Evolutionary conservation across 1,140 invertebrate genomes (phyloP).

Genomic region (Laupala kohalensis): DNA sequence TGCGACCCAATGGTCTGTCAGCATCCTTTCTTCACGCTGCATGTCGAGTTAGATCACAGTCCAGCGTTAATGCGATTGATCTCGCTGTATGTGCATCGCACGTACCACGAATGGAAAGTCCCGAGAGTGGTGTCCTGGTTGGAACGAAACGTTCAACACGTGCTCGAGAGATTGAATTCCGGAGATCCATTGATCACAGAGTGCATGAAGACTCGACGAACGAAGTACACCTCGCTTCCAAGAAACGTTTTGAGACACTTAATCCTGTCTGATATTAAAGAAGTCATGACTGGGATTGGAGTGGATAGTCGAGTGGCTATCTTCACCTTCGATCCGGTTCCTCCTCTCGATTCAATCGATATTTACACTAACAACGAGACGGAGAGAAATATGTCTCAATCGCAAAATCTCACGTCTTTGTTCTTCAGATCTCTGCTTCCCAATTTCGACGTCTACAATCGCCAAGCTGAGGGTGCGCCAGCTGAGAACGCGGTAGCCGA

Average conservation of each 20-base stretch:
- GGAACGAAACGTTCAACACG: slow-evolving; percentile 51
- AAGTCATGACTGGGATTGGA: slow-evolving; percentile 31
- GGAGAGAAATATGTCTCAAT: slow-evolving; percentile 21
- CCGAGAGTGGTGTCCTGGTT: slow-evolving; percentile 60
- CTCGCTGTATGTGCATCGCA: slow-evolving; percentile 57
- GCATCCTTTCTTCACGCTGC: slow-evolving; percentile 30
- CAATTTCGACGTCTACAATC: slow-evolving; percentile 39
- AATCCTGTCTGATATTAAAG: slow-evolving; percentile 65
- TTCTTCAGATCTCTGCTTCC: slow-evolving; percentile 54
- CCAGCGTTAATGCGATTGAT: slow-evolving; percentile 54
- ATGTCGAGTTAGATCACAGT: slow-evolving; percentile 35
- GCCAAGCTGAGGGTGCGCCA: not conserved
- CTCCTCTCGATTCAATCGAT: slow-evolving; percentile 59
- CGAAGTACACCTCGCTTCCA: slow-evolving; percentile 52
- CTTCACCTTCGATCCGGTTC: slow-evolving; percentile 67
- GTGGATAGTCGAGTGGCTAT: slow-evolving; percentile 28
- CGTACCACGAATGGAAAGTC: slow-evolving; percentile 67
- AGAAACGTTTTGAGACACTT: slow-evolving; percentile 65
- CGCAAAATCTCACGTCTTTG: slow-evolving; percentile 30
- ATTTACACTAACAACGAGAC: slow-evolving; percentile 46
- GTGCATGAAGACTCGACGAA: slow-evolving; percentile 43
- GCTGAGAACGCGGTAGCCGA: not conserved
- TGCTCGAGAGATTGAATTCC: slow-evolving; percentile 47
- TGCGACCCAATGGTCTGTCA: slow-evolving; percentile 46
- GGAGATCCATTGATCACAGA: slow-evolving; percentile 43